These are phyloP conservation scores for Patella caerulea DNA, from an alignment of 2,888 invertebrate genomes.

Conservation along the genomic window DNA sequence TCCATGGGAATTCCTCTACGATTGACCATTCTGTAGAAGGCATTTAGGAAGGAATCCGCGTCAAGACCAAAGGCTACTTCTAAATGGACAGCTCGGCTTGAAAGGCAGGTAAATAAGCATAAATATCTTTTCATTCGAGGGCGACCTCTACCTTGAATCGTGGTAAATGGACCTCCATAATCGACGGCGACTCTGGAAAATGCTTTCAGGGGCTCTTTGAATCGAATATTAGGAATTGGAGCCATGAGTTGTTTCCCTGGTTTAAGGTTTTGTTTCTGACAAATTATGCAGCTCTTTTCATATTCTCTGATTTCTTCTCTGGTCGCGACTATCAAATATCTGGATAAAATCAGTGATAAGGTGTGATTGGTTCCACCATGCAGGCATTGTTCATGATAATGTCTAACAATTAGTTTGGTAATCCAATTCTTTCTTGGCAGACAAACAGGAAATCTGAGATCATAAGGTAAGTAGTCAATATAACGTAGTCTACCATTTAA, in stretches of 20 bases:
- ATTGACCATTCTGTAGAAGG: too few relatives aligned
- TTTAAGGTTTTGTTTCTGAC: conserved; percentile 21
- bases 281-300: conserved; percentile 21
- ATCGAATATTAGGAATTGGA: conserved; percentile 24
- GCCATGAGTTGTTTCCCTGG: conserved; percentile 26
- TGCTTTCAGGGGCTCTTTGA: conserved; percentile 27
- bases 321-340: conserved; percentile 33
- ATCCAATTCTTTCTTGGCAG: conserved; percentile 26
- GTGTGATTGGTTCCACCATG: conserved; percentile 30
- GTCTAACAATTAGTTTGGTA: conserved; percentile 26
- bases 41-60: too few relatives aligned
- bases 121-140: conserved; percentile 35
- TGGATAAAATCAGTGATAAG: conserved; percentile 19
- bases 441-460: conserved; percentile 28
- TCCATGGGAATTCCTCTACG: too few relatives aligned
- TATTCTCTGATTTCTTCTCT: conserved; percentile 30
- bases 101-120: conserved; percentile 35
- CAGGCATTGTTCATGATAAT: conserved; percentile 24
- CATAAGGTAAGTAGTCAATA: conserved; percentile 19
- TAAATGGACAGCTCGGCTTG: conserved; percentile 38
- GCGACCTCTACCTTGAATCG: conserved; percentile 39
- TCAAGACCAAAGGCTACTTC: conserved; percentile 32
- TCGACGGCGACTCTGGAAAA: conserved; percentile 37
- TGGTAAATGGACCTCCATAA: conserved; percentile 40
- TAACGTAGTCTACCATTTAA: conserved; percentile 12